phyloP scores from a whole-genome alignment of 2,113 vertebrate genomes.

The pig (Sus scrofa) region T2T-Sscrofa CM000826.6:104956001-104956500 shows the following conservation, averaged over 20 bases:
- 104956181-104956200: not conserved
- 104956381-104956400: not conserved
- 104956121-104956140: not conserved
- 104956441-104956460: not conserved
- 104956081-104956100: not conserved
- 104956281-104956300: not conserved
- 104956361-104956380: not conserved
- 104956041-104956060: not conserved
- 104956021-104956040: conserved; percentile 13
- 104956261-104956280: not conserved
- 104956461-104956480: not conserved
- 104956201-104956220: not conserved
- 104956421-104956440: not conserved
- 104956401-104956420: not conserved
- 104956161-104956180: not conserved
- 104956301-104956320: not conserved
- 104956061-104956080: not conserved
- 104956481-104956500: not conserved
- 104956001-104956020: not conserved
- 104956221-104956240: not conserved
- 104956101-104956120: not conserved
- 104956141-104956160: not conserved
- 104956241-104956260: not conserved
- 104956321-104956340: not conserved
- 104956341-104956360: not conserved